Conservation (phyloP, 2,113 vertebrate species). For the Paralichthys olivaceus region DNA sequence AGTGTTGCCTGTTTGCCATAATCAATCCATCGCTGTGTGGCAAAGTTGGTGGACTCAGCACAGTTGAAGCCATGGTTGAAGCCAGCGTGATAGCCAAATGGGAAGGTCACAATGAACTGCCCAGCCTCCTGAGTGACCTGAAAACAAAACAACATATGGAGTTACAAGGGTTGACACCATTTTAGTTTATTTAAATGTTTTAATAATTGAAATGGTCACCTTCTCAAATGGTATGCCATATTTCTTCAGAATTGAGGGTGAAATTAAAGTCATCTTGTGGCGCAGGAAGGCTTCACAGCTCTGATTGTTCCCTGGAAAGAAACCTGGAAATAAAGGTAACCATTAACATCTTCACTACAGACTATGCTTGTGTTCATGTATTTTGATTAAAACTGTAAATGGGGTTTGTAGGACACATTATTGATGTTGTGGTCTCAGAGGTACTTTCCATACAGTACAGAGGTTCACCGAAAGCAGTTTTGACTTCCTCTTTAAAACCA, state of each 20-base stretch:
- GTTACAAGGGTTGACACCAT: not conserved
- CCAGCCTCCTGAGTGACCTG: constrained; percentile 96
- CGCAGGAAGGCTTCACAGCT: constrained; percentile 97
- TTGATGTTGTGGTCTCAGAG: not conserved
- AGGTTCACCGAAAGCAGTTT: not conserved
- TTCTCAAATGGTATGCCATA: constrained; percentile 96
- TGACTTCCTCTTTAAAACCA: not conserved
- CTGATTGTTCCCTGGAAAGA: constrained; percentile 97
- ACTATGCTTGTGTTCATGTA: not conserved
- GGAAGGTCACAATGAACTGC: constrained; percentile 97
- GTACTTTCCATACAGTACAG: not conserved
- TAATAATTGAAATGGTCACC: constrained; percentile 75
- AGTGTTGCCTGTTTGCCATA: constrained; percentile 95
- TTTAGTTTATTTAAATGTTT: not conserved
- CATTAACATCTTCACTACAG: not conserved
- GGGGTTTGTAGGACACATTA: not conserved
- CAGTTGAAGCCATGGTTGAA: constrained; percentile 99
- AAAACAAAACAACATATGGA: not conserved
- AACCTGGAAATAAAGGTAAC: constrained; percentile 82
- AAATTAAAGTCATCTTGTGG: constrained; percentile 99
- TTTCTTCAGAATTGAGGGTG: constrained; percentile 96
- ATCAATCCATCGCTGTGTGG: constrained; percentile 95
- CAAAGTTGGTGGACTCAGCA: constrained; percentile 97
- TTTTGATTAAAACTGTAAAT: not conserved
- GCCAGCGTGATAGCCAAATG: constrained; percentile 95